Evolutionary conservation across 2,113 vertebrate genomes (phyloP), one percentile per base, ranked within the genome.

Genomic region (Bujurquina vittata): DNA sequence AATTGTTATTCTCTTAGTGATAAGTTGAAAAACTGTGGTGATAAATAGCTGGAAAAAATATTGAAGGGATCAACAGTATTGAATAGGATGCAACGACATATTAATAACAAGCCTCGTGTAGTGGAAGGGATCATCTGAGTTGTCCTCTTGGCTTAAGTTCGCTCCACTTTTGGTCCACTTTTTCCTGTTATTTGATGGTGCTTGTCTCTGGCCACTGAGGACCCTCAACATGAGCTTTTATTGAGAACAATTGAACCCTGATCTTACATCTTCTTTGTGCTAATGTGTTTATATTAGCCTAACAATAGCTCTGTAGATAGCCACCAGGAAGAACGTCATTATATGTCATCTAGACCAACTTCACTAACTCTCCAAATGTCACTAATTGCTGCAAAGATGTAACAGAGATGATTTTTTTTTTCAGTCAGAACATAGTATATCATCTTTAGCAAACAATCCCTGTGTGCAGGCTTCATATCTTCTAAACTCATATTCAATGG

Each of bases 131-230:
- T 69, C 63, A 69, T 49, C 63, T 29, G 22, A 69, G 65, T 49
- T 49, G 0, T 69, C 29, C 5, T 69, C 43, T 49, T 49, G 40
- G 23, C 46, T 69, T 29, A 69, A 49, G 18, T 29, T 5, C 0
- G 15, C 18, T 67, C 40, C 18, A 49, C 49, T 69, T 69, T 69
- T 23, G 10, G 40, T n/a, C n/a, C 15, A 29, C 40, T 12, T 69
- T 23, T 69, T 69, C 65, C 43, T 69, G 43, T 43, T 23, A 20
- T 49, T 29, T 69, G 49, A 69, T 69, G 15, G 3, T 18, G 4
- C 49, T 69, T 69, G 29, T 20, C 23, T 69, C 65, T 49, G 23
- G 0, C 0, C 40, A 49, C 4, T 2, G 10, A 40, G 0, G 26
- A 49, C 40, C 65, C 40, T 29, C 40, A 69, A 49, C 49, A 69